Base-by-base conservation (phyloP, 2,888 invertebrate genomes). In the Hedychridium roseum region DNA sequence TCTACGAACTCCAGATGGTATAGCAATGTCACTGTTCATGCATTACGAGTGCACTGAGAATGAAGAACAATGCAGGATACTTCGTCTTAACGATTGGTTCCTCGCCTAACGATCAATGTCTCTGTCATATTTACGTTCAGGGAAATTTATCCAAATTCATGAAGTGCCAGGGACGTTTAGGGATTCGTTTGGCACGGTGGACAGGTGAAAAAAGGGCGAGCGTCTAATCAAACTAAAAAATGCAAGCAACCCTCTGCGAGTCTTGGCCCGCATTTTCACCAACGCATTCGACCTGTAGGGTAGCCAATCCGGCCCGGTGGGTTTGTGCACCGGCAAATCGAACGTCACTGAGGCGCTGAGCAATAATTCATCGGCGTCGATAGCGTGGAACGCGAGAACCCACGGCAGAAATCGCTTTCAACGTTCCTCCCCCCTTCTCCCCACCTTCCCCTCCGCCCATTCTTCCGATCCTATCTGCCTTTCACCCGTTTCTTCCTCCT, bases 171-270 rank as follows among this genome's bases (percentile, higher is more conserved):
- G 11, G 27, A 27, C 16, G 11, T 12, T 34, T 12, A 3, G 6
- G 26, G 16, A 26, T 6, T 31, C 18, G 23, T 11, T n/a, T 12
- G 30, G 37, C 37, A 39, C 31, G 37, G 31, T 50, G 37, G 20
- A 43, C 26, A 45, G 17, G 52, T 27, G 46, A 42, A 43, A 35
- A 26, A 30, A 39, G 18, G 45, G 16, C 39, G 32, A 51, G 53
- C 41, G 38, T 53, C 54, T 57, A 54, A 58, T 61, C 54, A 60
- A 57, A 63, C 49, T 60, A 37, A 61, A 61, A 58, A 50, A 64
- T 57, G 50, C 54, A 54, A 42, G 36, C 38, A 44, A 17, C 30
- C 16, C 40, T 14, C 12, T n/a, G n/a, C n/a, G n/a, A n/a, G n/a
- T n/a, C n/a, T n/a, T n/a, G n/a, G n/a, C n/a, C n/a, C n/a, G n/a